Percentiles rank a stretch among this genome's conserved stretches.
phyloP scores from a whole-genome alignment of 2,113 vertebrate species.

The Pelvicachromis taeniatus region DNA sequence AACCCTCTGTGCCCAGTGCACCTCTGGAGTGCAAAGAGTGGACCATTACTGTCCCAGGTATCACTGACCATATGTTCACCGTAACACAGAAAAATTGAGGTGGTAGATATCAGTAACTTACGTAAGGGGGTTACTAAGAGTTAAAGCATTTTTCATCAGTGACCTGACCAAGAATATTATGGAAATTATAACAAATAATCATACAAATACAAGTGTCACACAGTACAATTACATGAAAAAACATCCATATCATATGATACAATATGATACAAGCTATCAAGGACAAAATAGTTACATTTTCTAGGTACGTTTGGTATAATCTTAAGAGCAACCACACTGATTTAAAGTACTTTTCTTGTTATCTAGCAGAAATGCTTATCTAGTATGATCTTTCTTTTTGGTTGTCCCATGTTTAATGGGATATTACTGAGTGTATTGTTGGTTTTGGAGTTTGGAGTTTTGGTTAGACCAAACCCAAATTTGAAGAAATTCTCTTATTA shows the following conservation, averaged over 20 bases:
- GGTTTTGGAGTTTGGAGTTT: too few species aligned
- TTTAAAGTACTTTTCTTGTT: not conserved
- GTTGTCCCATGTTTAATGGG: not conserved
- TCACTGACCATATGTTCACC: not conserved
- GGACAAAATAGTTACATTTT: not conserved
- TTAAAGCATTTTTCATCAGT: not conserved
- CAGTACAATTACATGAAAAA: not conserved
- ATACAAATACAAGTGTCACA: not conserved
- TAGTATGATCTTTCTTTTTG: not conserved
- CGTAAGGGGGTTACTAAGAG: not conserved
- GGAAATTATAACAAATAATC: not conserved
- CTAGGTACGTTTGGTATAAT: not conserved
- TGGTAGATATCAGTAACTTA: not conserved
- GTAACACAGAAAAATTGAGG: not conserved
- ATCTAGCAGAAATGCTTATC: not conserved
- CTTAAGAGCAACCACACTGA: not conserved
- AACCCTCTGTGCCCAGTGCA: slow-evolving; percentile 72
- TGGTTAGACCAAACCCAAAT: too few species aligned
- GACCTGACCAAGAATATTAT: not conserved
- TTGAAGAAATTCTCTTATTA: too few species aligned
- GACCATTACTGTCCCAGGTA: slow-evolving; percentile 96
- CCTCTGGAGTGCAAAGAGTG: slow-evolving; percentile 92
- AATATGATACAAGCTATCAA: not conserved
- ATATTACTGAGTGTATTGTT: too few species aligned
- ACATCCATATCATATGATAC: not conserved